Evolutionary conservation across 2,797 vertebrate species (phyloP).

Genomic region (Calcarius lapponicus): DNA sequence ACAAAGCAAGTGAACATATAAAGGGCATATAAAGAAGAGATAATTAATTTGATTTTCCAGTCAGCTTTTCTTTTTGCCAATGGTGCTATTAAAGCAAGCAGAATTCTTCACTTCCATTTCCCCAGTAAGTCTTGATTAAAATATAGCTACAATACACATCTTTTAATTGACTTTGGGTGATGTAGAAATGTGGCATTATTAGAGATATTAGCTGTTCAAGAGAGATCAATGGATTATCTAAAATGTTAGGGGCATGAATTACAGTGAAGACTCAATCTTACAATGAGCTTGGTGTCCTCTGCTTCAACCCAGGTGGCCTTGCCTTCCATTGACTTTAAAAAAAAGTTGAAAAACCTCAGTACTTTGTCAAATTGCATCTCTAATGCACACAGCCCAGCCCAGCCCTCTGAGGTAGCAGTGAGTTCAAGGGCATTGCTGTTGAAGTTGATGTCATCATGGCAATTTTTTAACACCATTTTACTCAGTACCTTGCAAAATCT

Average conservation of each 20-base stretch:
- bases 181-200: constrained; percentile 2
- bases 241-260: constrained; percentile 40
- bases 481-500: neutral
- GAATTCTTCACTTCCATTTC: constrained; percentile 4
- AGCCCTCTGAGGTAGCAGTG: neutral
- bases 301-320: neutral
- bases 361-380: neutral
- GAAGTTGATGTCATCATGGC: neutral
- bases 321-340: neutral
- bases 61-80: constrained; percentile 35
- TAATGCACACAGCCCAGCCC: neutral
- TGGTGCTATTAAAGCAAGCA: constrained; percentile 20
- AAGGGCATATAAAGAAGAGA: constrained; percentile 2
- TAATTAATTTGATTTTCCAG: constrained; percentile 32
- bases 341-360: neutral
- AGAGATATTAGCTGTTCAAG: neutral
- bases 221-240: constrained; percentile 42
- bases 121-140: constrained; percentile 29
- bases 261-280: neutral
- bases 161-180: constrained; percentile 42
- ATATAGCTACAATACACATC: neutral
- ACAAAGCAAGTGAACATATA: neutral
- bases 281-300: neutral
- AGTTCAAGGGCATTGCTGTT: constrained; percentile 16
- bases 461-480: neutral